Evolutionary conservation across 2,888 invertebrate species (phyloP), one percentile per base, ranked within the genome.

Genomic region (Polydrusus pterygomalis): DNA sequence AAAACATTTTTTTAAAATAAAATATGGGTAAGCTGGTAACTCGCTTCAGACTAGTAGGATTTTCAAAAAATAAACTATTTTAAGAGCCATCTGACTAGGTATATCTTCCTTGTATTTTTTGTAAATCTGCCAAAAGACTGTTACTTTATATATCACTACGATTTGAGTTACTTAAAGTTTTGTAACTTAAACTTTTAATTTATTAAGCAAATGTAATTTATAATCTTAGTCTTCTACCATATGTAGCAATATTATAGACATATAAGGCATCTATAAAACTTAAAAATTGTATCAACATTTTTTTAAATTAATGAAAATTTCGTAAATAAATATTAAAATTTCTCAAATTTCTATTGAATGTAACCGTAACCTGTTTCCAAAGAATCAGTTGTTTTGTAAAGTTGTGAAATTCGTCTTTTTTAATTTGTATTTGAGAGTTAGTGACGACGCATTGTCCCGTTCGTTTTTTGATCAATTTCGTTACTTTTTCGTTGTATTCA

Each of bases 111-210:
- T 40, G 38, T 64, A 65, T 65, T 72, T 40, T 64, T 72, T 85
- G 85, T 85, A 86, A 85, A 85, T 84, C 83, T 84, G 83, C 84
- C 81, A 85, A 87, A 87, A 87, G 87, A 87, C 87, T 87, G 86
- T 86, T 75, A 75, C 65, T 75, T 75, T 75, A 69, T 70, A 45
- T 68, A 75, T 64, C 67, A 77, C 60, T 51, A 43, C 45, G 30
- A 43, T 15, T 64, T 70, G 73, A 60, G 71, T 77, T 70, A 70
- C 58, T 18, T 56, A 67, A 30, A 30, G 40, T 54, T 67, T 54
- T 40, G 68, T 51, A 38, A 68, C 56, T 56, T 69, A 54, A 38
- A 79, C 78, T 74, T 77, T 56, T 65, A 80, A 80, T 80, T 78
- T 80, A 78, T 76, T 77, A 82, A 81, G 79, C 78, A 77, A 80